A percentile compares a stretch with the other conserved stretches of the same genome.
These are phyloP conservation scores for Apodemia duryi DNA, from an alignment of 2,888 invertebrate species.

Conservation along the genomic window DNA sequence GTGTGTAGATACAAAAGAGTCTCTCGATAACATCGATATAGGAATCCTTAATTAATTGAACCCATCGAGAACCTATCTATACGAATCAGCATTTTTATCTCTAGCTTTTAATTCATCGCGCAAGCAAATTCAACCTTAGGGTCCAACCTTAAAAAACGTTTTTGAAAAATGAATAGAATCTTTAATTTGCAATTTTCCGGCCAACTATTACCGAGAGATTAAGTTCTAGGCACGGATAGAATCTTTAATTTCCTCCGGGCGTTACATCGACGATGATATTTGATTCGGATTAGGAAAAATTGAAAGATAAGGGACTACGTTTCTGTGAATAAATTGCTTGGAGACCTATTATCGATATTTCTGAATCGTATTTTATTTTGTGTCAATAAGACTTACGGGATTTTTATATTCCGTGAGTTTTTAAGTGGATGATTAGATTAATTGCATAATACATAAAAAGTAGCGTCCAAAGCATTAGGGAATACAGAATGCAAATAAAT, in stretches of 20 bases:
- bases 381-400: too few species aligned
- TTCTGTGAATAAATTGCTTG: conserved; percentile 11
- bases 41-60: conserved; percentile 67
- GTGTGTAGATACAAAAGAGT: conserved; percentile 12
- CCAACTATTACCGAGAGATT: conserved; percentile 44
- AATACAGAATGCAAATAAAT: too few species aligned
- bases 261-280: conserved; percentile 20
- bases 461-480: too few species aligned
- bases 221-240: conserved; percentile 69
- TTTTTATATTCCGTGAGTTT: too few species aligned
- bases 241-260: conserved; percentile 76
- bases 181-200: conserved; percentile 42
- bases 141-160: not conserved
- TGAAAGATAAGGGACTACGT: conserved; percentile 17
- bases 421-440: too few species aligned
- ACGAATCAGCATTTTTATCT: conserved; percentile 66
- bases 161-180: conserved; percentile 22
- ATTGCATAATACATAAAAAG: too few species aligned
- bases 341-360: conserved; percentile 1
- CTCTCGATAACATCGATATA: conserved; percentile 49
- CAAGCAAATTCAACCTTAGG: conserved; percentile 22
- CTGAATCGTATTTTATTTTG: too few species aligned
- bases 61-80: conserved; percentile 54
- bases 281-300: conserved; percentile 22
- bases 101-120: conserved; percentile 28